These are phyloP conservation scores for Diabrotica virgifera DNA, from an alignment of 1,140 invertebrate genomes.

Conservation along the genomic window DNA sequence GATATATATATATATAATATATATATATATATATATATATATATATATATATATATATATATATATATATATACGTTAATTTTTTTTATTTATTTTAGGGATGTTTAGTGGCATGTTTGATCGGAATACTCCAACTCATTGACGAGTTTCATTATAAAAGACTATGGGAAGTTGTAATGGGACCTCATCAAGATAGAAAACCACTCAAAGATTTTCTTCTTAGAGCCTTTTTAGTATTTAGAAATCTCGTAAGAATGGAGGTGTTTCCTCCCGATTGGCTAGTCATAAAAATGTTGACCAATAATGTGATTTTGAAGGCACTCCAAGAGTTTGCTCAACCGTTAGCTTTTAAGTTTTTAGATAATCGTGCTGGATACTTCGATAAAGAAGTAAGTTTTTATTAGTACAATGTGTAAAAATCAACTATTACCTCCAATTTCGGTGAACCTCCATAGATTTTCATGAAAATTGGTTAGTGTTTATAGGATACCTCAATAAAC, in stretches of 20 bases:
- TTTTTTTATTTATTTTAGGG: constrained; percentile 57
- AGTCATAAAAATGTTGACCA: constrained; percentile 87
- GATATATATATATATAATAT: no score
- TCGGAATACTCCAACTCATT: constrained; percentile 81
- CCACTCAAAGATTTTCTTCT: constrained; percentile 87
- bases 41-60: no score
- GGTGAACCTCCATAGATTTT: no score
- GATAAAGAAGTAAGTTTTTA: constrained; percentile 57
- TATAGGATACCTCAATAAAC: no score
- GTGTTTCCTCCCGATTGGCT: constrained; percentile 92
- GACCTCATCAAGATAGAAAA: constrained; percentile 59
- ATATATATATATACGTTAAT: background rate
- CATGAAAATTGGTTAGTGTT: no score
- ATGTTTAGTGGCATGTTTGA: constrained; percentile 78
- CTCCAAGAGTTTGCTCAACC: constrained; percentile 86
- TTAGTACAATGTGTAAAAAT: no score
- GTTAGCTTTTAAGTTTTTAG: constrained; percentile 79
- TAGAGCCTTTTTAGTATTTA: constrained; percentile 83
- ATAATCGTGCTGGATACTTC: constrained; percentile 58
- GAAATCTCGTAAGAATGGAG: constrained; percentile 76
- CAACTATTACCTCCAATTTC: no score
- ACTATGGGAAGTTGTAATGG: constrained; percentile 78
- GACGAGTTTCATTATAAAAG: constrained; percentile 83
- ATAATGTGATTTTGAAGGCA: constrained; percentile 82
- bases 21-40: no score